A percentile compares a stretch with the other conserved stretches of the same genome.
Evolutionary conservation across 2,113 vertebrate genomes (phyloP).

Genomic region (Excalfactoria chinensis): DNA sequence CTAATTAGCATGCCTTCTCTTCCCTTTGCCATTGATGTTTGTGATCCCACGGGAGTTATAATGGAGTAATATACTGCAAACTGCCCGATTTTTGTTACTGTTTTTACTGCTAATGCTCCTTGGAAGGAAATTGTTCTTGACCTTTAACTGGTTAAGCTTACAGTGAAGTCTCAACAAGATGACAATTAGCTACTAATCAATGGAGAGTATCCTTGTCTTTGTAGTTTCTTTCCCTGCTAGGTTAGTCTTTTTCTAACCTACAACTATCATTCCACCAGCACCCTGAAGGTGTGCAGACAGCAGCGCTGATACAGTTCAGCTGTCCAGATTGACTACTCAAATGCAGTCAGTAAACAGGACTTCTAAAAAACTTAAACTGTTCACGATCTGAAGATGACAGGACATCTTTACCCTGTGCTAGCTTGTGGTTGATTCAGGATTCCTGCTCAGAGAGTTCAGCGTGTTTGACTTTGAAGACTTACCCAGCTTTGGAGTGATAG

Average conservation of each 20-base stretch:
- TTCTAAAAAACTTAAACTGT: neutral
- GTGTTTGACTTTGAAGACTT: neutral
- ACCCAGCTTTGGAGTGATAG: neutral
- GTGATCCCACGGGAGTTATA: neutral
- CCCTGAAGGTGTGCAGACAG: neutral
- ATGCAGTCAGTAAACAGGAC: neutral
- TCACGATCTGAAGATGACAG: neutral
- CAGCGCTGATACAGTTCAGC: neutral
- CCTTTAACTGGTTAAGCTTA: constrained; percentile 29
- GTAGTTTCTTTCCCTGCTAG: neutral
- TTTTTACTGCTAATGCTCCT: constrained; percentile 37
- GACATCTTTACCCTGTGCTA: neutral
- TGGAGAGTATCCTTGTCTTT: neutral
- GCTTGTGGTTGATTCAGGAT: neutral
- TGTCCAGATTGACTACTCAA: neutral
- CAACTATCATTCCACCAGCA: neutral
- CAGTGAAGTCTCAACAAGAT: neutral
- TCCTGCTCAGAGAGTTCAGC: neutral
- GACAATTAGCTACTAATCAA: constrained; percentile 32
- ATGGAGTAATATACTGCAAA: constrained; percentile 13
- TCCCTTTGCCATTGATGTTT: constrained; percentile 34
- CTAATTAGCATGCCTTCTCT: neutral
- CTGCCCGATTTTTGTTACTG: neutral
- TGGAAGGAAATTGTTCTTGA: constrained; percentile 28
- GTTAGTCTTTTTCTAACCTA: neutral